phyloP scores from a whole-genome alignment of 2,797 vertebrate genomes.

The Pangasius mekongensis region DNA sequence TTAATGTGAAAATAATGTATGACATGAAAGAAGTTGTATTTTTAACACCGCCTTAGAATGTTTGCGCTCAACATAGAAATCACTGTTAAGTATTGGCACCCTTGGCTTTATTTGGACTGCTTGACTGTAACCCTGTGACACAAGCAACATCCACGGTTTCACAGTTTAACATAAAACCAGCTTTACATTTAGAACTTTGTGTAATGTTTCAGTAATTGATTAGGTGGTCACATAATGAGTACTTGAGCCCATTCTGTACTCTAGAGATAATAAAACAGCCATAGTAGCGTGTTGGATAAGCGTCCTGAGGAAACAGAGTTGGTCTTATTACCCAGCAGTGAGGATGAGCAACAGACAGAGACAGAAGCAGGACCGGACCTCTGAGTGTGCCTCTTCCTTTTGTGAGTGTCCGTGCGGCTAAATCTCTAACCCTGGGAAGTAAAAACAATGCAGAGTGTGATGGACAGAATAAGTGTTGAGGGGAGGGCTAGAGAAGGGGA shows the following conservation, averaged over 20 bases:
- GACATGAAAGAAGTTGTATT: too few species aligned
- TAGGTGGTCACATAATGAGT: background rate
- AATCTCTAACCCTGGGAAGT: constrained; percentile 47
- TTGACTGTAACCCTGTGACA: background rate
- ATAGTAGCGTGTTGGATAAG: too few species aligned
- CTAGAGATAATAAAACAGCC: background rate
- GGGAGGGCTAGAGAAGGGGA: constrained; percentile 30
- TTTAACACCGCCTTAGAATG: background rate
- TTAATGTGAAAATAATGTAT: background rate
- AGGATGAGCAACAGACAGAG: constrained; percentile 21
- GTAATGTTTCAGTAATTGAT: background rate
- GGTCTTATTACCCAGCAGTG: constrained; percentile 22
- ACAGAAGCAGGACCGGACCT: background rate
- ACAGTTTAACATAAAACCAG: too few species aligned
- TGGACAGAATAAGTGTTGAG: constrained; percentile 53
- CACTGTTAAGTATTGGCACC: background rate
- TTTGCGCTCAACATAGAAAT: background rate
- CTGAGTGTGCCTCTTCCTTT: constrained; percentile 18
- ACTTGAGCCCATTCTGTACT: background rate
- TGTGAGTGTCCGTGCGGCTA: constrained; percentile 26
- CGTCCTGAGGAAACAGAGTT: background rate
- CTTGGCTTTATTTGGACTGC: background rate
- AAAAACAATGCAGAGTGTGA: constrained; percentile 54
- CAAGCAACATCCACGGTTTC: background rate
- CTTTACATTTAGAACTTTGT: background rate